Evolutionary conservation across 2,888 invertebrate genomes (phyloP), one percentile per base, ranked within the genome.

Genomic region (Cantharis flavilabris): DNA sequence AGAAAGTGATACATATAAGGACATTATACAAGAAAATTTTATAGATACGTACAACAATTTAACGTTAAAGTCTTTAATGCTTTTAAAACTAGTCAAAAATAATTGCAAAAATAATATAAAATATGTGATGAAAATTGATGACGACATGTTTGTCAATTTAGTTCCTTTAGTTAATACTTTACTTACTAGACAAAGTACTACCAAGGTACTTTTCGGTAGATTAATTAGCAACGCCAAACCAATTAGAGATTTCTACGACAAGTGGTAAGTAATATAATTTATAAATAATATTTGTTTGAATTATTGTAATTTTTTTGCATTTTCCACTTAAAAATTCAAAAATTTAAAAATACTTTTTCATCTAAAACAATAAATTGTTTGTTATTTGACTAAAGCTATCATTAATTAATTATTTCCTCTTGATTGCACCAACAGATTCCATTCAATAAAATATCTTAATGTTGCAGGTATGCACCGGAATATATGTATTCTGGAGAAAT

Each of bases 41-140:
- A 87, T 93, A 62, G 97, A 97, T 86, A 93, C 95, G 0, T 96
- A 97, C 85, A 95, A 96, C 86, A 97, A 97, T 90, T 90, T 96
- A 81, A 97, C 96, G 0, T 85, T 97, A 26, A 97, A 97, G 86
- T 94, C 96, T 69, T 92, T 96, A 11, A 93, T 95, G 92, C 92
- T 96, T 90, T 86, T 97, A 76, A 96, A 96, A 86, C 94, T 96
- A 93, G 93, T 94, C 20, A 92, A 91, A 7, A 91, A 90, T 62
- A 92, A 93, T 83, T 96, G 96, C 84, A 81, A 80, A 70, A 88
- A 90, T 71, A 89, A 89, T 62, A 81, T 86, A 14, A 85, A 83
- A 70, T 96, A 93, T 89, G 90, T 96, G 20, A 90, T 97, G 87
- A 97, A 97, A 89, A 94, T 95, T 4, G 96, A 97, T 82, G 96